Base-by-base conservation (phyloP, 2,797 vertebrate species). In the Apogon talboti region DNA sequence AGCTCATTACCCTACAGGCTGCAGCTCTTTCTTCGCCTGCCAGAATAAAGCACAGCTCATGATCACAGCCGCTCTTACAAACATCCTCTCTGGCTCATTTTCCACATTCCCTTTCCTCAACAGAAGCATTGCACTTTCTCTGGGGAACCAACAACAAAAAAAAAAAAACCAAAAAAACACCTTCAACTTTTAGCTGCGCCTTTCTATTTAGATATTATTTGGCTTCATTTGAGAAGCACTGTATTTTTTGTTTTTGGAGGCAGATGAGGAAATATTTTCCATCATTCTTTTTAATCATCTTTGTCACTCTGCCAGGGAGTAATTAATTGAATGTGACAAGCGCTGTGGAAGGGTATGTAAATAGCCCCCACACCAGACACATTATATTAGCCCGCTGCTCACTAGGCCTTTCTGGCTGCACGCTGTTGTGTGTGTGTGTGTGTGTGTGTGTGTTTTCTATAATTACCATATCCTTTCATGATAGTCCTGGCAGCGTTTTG, bases 251-350 rank as follows among this genome's bases (percentile, higher is more conserved):
- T 66, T 80, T 76, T 35, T 60, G 24, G 64, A 61, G 67, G 44
- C 46, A 42, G 44, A 43, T 47, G 66, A 74, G 56, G 71, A 75
- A 84, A 83, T 80, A 74, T 86, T 84, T 80, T 78, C 67, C 74
- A 71, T 79, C 76, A 42, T 68, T 84, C 64, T 64, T 74, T 65
- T 87, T 91, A 88, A 90, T 90, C 79, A 84, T 89, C 77, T 83
- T 83, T 91, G 91, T 88, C 89, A 90, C 85, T 76, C 78, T 75
- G 89, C 84, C 77, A 82, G 71, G 59, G 83, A 84, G 70, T 89
- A 89, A 91, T 90, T 91, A 87, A 93, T 92, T 85, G 78, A 83
- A 92, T 89, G 88, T 90, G 92, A 92, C 91, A 89, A 71, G 82
- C 71, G 35, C 75, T 78, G 79, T 83, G 80, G 87, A 88, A 84